Percentiles rank a stretch among this genome's conserved stretches.
phyloP scores from a whole-genome alignment of 1,140 invertebrate genomes.

The Eufriesea mexicana region DNA sequence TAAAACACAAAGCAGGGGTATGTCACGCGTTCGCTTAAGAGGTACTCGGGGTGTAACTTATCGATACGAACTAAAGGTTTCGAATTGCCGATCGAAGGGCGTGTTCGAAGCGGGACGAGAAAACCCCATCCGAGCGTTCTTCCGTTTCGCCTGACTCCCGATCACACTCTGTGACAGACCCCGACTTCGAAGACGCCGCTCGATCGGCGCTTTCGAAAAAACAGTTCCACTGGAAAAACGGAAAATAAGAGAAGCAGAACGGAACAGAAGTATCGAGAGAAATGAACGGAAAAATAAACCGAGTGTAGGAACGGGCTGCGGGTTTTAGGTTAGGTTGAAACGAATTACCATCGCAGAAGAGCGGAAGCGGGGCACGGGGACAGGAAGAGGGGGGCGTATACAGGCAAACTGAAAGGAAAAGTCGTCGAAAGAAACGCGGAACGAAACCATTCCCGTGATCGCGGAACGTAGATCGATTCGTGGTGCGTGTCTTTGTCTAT shows the following conservation, averaged over 20 bases:
- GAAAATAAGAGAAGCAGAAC: neutral
- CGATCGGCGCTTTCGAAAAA: neutral
- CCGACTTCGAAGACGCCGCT: slow-evolving; percentile 7
- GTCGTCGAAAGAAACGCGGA: slow-evolving; percentile 43
- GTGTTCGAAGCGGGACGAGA: slow-evolving; percentile 25
- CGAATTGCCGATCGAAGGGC: neutral
- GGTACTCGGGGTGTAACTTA: slow-evolving; percentile 24
- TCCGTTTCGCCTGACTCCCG: no score
- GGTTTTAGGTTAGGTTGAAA: neutral
- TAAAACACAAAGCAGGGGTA: slow-evolving; percentile 71
- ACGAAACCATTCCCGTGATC: slow-evolving; percentile 47
- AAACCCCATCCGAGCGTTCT: no score
- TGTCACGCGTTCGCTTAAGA: slow-evolving; percentile 54
- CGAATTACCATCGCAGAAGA: neutral
- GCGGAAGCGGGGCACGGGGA: no score
- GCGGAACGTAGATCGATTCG: slow-evolving; percentile 1
- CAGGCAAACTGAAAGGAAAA: slow-evolving; percentile 23
- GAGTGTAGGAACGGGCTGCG: no score
- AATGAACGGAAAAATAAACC: no score
- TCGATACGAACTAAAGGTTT: slow-evolving; percentile 24
- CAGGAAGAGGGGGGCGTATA: neutral
- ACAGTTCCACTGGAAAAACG: neutral
- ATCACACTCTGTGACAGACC: neutral
- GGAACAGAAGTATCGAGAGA: neutral
- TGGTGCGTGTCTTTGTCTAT: slow-evolving; percentile 77